Evolutionary conservation across 2,888 invertebrate genomes (phyloP).

Genomic region (Dorcus parallelipipedus): DNA sequence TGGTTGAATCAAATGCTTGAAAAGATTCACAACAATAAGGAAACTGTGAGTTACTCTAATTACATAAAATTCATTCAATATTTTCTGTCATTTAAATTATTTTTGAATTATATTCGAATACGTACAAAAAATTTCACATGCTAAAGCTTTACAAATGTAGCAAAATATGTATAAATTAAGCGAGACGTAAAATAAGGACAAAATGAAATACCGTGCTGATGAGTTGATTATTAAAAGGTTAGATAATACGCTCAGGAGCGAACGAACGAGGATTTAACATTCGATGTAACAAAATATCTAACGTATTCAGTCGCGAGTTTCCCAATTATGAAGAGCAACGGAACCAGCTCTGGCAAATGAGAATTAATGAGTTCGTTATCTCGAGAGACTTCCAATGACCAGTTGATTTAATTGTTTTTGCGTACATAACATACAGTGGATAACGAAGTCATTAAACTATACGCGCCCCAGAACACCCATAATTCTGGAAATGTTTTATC

Average conservation of each 20-base stretch:
- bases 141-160: too few species aligned
- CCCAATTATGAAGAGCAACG: conserved; percentile 25
- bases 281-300: not conserved
- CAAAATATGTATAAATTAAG: too few species aligned
- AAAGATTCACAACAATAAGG: conserved; percentile 69
- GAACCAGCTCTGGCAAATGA: conserved; percentile 30
- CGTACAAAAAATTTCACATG: too few species aligned
- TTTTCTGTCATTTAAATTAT: too few species aligned
- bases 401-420: conserved; percentile 40
- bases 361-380: conserved; percentile 36
- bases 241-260: conserved; percentile 67
- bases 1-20: conserved; percentile 77
- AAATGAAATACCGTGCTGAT: too few species aligned
- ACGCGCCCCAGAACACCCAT: conserved; percentile 9
- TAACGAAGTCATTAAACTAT: conserved; percentile 37
- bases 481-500: conserved; percentile 9
- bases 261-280: conserved; percentile 70
- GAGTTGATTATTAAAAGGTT: conserved; percentile 77
- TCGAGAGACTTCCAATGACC: conserved; percentile 33
- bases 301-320: conserved; percentile 9
- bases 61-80: too few species aligned
- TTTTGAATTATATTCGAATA: too few species aligned
- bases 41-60: conserved; percentile 65
- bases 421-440: conserved; percentile 24
- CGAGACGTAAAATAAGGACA: too few species aligned